Conservation (phyloP, 2,888 invertebrate genomes). For the Hartigia nigra region DNA sequence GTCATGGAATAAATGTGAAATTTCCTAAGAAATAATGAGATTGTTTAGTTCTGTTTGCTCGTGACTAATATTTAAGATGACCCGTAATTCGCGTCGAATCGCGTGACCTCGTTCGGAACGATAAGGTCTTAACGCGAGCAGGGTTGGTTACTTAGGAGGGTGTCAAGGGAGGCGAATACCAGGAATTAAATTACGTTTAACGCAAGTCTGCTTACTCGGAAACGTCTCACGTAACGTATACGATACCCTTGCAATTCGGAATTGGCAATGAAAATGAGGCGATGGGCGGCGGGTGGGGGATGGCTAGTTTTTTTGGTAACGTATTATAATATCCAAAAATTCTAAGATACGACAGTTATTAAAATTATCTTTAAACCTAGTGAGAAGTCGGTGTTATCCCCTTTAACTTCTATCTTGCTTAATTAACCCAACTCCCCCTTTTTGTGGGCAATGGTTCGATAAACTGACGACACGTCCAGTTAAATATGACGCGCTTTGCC, state of each 20-base stretch:
- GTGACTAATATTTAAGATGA: neutral
- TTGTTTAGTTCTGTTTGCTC: neutral
- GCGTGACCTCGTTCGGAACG: neutral
- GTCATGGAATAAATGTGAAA: neutral
- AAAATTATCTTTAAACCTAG: neutral
- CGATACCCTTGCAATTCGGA: neutral
- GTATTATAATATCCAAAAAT: neutral
- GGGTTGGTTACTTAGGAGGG: neutral
- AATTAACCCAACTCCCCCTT: slow-evolving; percentile 9
- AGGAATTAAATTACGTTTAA: neutral
- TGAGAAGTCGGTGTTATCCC: slow-evolving; percentile 10
- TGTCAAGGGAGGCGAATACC: neutral
- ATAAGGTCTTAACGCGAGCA: neutral
- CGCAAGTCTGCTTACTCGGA: neutral
- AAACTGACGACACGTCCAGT: slow-evolving; percentile 19
- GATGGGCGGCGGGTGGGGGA: no score
- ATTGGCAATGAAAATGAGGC: no score
- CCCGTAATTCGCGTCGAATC: neutral
- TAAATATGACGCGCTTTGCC: neutral
- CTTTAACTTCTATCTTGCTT: slow-evolving; percentile 23
- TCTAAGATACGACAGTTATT: no score
- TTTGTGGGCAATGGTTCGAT: slow-evolving; percentile 24
- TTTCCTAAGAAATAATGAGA: neutral
- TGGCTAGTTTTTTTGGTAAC: neutral
- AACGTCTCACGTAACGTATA: neutral